These are phyloP conservation scores for Caenorhabditis sp. DNA, from an alignment of 2,888 invertebrate genomes.

Conservation along the genomic window DNA sequence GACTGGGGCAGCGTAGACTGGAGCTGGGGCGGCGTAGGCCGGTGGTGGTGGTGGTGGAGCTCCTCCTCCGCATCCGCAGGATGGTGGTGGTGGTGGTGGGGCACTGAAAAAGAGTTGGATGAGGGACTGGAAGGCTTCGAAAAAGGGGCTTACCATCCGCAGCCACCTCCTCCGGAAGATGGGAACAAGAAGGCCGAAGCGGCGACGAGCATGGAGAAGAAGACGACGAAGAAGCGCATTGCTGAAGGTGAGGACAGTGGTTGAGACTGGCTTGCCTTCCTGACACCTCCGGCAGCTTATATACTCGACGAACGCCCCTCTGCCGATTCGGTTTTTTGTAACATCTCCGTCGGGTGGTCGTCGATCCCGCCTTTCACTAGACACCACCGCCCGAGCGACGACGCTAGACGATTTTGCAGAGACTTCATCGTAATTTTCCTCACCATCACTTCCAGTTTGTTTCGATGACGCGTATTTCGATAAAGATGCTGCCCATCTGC, in stretches of 20 bases:
- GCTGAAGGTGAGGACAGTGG: constrained; percentile 16
- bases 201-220: constrained; percentile 51
- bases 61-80: constrained; percentile 58
- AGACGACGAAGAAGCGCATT: constrained; percentile 55
- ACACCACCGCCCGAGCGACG: constrained; percentile 10
- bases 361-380: constrained; percentile 13
- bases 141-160: constrained; percentile 41
- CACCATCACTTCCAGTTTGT: constrained; percentile 40
- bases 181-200: constrained; percentile 59
- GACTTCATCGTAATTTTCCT: constrained; percentile 12
- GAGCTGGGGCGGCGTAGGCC: constrained; percentile 45
- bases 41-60: constrained; percentile 45
- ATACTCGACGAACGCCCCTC: constrained; percentile 12
- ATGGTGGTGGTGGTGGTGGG: constrained; percentile 63
- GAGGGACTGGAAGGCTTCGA: not conserved
- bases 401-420: constrained; percentile 39
- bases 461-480: constrained; percentile 44
- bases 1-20: constrained; percentile 38
- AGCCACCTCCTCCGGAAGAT: constrained; percentile 55
- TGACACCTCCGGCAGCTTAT: constrained; percentile 12
- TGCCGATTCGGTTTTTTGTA: constrained; percentile 21
- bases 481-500: not conserved
- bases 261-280: constrained; percentile 39
- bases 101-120: constrained; percentile 38
- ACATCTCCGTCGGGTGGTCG: constrained; percentile 14